Percentiles rank a stretch among this genome's conserved stretches.
These are phyloP conservation scores for Pachyrhynchus sulphureomaculatus DNA, from an alignment of 1,140 invertebrate genomes.

Conservation along the genomic window DNA sequence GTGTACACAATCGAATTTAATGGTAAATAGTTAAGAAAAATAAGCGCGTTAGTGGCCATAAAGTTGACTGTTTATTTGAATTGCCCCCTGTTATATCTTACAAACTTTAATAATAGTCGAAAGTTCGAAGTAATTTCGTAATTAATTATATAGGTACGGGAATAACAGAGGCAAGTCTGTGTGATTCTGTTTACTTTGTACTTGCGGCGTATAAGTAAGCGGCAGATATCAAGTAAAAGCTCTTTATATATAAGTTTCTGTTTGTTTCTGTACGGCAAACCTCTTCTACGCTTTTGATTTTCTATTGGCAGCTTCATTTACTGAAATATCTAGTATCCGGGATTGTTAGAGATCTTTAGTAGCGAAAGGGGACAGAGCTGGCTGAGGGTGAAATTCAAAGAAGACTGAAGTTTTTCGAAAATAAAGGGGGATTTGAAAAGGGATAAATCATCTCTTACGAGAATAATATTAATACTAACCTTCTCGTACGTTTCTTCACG, in stretches of 20 bases:
- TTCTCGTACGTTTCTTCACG: no score
- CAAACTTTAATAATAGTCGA: constrained; percentile 18
- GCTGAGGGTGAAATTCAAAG: no score
- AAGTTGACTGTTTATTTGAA: constrained; percentile 27
- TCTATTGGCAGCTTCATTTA: constrained; percentile 49
- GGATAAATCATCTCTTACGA: no score
- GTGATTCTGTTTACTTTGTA: constrained; percentile 45
- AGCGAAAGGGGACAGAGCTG: no score
- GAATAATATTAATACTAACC: no score
- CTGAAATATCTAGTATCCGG: constrained; percentile 44
- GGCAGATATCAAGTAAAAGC: constrained; percentile 35
- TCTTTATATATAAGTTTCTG: constrained; percentile 50
- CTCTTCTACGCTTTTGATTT: constrained; percentile 51
- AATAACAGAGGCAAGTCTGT: constrained; percentile 25
- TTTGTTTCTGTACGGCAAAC: constrained; percentile 51
- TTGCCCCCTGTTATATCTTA: constrained; percentile 6
- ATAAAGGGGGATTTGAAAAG: no score
- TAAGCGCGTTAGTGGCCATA: constrained; percentile 16
- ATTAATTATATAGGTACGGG: constrained; percentile 28
- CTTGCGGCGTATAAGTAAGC: constrained; percentile 38
- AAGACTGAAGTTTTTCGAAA: no score
- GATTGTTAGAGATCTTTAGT: no score
- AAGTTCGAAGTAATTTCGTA: constrained; percentile 20
- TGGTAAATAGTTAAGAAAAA: constrained; percentile 25
- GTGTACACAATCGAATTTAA: constrained; percentile 30